phyloP scores from a whole-genome alignment of 2,113 vertebrate genomes.

The Todiramphus saurophagus region DNA sequence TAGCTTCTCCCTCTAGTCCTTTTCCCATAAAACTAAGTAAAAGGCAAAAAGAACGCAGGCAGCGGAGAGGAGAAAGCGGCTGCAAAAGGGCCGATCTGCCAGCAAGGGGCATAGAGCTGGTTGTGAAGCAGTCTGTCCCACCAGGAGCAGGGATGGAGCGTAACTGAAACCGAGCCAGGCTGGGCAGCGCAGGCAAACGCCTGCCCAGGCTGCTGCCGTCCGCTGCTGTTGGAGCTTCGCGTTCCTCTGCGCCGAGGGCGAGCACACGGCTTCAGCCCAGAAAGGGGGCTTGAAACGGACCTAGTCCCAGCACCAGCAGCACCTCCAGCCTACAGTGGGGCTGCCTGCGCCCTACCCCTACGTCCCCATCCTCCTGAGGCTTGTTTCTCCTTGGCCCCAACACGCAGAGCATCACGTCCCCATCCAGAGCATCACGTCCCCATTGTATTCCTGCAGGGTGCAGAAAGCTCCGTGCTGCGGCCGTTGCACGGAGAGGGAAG shows the following conservation, averaged over 20 bases:
- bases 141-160: neutral
- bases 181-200: rapidly evolving
- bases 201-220: neutral
- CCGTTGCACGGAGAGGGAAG: neutral
- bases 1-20: constrained; percentile 3
- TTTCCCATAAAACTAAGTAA: neutral
- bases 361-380: rapidly evolving
- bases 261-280: neutral
- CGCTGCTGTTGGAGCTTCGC: neutral
- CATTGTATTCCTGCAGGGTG: neutral
- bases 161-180: rapidly evolving
- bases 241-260: neutral
- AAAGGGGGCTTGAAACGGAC: neutral
- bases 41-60: neutral
- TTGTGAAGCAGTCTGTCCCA: rapidly evolving
- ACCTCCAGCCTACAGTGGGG: neutral
- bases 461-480: neutral
- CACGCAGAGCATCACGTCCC: rapidly evolving
- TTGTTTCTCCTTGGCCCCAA: neutral
- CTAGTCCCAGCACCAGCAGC: rapidly evolving
- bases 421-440: rapidly evolving
- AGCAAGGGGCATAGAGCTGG: neutral
- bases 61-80: neutral
- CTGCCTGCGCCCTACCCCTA: neutral
- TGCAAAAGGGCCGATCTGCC: neutral